These are phyloP conservation scores for Sthenelais limicola DNA, from an alignment of 2,888 invertebrate species.

Conservation along the genomic window DNA sequence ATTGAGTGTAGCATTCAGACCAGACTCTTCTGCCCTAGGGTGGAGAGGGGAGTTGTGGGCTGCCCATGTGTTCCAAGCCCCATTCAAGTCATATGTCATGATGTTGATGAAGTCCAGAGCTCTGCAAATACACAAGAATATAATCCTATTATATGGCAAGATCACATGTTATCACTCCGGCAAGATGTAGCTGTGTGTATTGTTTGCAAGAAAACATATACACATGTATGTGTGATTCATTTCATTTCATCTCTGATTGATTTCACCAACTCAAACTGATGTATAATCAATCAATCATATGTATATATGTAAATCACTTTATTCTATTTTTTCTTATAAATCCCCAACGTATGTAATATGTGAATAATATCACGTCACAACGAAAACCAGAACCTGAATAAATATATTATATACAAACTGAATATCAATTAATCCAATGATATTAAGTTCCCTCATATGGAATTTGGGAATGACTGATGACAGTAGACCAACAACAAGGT, in stretches of 20 bases:
- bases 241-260: no score
- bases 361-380: no score
- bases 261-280: no score
- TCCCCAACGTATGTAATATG: no score
- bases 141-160: background rate
- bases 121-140: constrained; percentile 19
- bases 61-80: constrained; percentile 45
- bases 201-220: background rate
- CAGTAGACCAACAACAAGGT: no score
- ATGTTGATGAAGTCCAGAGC: constrained; percentile 45
- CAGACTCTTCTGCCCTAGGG: constrained; percentile 3
- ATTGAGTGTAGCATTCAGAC: constrained; percentile 10
- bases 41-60: constrained; percentile 46
- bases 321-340: no score
- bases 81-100: constrained; percentile 49
- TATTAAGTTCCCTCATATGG: no score
- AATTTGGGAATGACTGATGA: no score
- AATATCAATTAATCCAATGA: no score
- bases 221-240: no score
- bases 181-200: background rate
- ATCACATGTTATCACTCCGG: background rate
- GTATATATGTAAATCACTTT: background rate
- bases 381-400: no score
- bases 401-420: no score
- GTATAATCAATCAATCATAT: background rate